phyloP scores from a whole-genome alignment of 2,888 invertebrate species.

The Anarsia innoxiella region DNA sequence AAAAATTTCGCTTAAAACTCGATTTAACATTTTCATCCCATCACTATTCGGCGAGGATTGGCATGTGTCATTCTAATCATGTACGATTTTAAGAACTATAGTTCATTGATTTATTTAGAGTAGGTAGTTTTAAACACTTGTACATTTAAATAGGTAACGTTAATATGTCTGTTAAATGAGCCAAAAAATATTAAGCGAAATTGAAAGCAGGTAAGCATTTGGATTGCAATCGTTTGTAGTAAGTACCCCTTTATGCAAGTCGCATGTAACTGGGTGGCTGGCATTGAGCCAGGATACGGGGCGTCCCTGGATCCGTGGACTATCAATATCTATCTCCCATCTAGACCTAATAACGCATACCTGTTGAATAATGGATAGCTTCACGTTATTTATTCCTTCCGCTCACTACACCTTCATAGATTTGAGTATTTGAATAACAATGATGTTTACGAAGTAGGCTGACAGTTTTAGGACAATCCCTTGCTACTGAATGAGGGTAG shows the following conservation, averaged over 20 bases:
- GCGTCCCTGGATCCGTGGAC: constrained; percentile 17
- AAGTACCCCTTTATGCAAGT: constrained; percentile 12
- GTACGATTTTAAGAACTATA: no score
- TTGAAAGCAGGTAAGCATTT: no score
- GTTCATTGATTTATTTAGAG: no score
- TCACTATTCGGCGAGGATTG: no score
- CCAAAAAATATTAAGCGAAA: no score
- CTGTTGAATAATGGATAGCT: constrained; percentile 52
- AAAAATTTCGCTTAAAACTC: no score
- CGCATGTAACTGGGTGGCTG: constrained; percentile 21
- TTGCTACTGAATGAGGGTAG: no score
- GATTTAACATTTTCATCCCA: no score
- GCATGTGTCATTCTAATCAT: no score
- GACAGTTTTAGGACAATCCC: constrained; percentile 1
- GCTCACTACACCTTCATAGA: constrained; percentile 3
- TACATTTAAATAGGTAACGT: no score
- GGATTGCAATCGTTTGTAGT: constrained; percentile 8
- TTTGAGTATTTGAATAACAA: constrained; percentile 29
- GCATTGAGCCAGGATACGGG: constrained; percentile 16
- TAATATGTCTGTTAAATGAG: no score
- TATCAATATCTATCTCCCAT: constrained; percentile 35
- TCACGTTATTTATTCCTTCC: constrained; percentile 23
- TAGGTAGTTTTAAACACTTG: no score
- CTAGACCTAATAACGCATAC: constrained; percentile 36
- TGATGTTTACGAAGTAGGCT: constrained; percentile 38